Evolutionary conservation across 2,113 vertebrate species (phyloP), one percentile per base, ranked within the genome.

Genomic region (Cygnus atratus): DNA sequence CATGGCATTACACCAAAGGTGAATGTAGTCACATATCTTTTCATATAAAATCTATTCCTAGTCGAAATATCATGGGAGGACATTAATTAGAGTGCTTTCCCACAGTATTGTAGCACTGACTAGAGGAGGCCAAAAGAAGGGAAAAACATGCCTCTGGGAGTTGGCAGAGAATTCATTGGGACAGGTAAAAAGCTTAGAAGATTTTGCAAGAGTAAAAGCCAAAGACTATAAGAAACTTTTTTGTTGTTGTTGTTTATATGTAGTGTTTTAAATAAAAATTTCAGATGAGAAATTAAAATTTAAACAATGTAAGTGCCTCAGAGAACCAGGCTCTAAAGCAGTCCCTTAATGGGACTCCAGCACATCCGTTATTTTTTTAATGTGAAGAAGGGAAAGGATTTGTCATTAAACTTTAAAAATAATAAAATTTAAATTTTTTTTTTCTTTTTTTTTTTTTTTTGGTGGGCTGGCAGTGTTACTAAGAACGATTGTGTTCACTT

Each of bases 321-420:
- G 97, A 98, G 97, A 97, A 96, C 82, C 65, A 57, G 74, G 87
- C 90, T 87, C 91, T 94, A 97, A 97, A 97, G 96, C 78, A 97
- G 96, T 97, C 97, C 97, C 97, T 95, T 97, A 98, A 98, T 97
- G 97, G 98, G 96, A 97, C 93, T 97, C 72, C 59, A 89, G 74
- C 90, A 92, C 55, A 75, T 97, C 90, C 87, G 98, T 98, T 98
- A 98, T 94, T 98, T 98, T 98, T 98, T 98, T 98, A 97, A 98
- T 98, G 97, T 61, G 82, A 96, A 95, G 93, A 97, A 96, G 72
- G 73, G 97, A 97, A 98, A 97, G 84, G 87, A 97, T 97, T 98
- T 97, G 94, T 97, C 98, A 98, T 98, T 97, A 98, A 98, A 97
- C 93, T 98, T 98, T 98, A 97, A 98, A 98, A 98, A 97, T 97